Evolutionary conservation across 2,113 vertebrate genomes (phyloP).

Genomic region (Aspiorhynchus laticeps): DNA sequence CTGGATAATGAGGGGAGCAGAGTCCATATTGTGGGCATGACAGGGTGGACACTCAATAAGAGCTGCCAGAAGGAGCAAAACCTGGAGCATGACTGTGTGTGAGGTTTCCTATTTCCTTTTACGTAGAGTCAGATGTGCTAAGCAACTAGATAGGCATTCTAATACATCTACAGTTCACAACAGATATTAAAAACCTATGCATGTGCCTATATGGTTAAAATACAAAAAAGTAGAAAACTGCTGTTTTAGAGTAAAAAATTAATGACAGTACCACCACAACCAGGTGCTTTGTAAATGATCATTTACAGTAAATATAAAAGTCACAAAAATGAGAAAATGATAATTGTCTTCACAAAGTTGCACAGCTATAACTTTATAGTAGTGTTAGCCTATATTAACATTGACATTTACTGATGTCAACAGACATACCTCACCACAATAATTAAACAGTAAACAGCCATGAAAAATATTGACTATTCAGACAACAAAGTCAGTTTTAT

Average conservation of each 20-base stretch:
- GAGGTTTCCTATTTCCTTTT: conserved; percentile 28
- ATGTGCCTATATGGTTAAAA: background rate
- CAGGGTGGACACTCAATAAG: conserved; percentile 49
- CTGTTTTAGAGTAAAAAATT: background rate
- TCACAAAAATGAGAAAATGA: background rate
- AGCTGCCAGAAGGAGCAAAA: conserved; percentile 61
- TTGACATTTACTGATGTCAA: background rate
- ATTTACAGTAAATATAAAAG: background rate
- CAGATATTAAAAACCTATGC: background rate
- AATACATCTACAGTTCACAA: background rate
- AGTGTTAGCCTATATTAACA: background rate
- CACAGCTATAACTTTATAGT: background rate
- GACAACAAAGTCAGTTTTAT: background rate
- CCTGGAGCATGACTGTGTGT: conserved; percentile 67
- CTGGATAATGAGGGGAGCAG: conserved; percentile 64
- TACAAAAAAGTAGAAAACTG: background rate
- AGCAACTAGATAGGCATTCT: conserved; percentile 54
- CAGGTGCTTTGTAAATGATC: background rate
- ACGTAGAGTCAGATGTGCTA: background rate
- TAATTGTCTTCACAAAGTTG: background rate
- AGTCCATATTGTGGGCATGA: conserved; percentile 49
- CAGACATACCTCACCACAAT: background rate
- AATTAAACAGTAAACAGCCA: background rate
- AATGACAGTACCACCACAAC: background rate
- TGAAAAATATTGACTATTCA: background rate